Conservation (phyloP, 2,797 vertebrate species). For the Protonibea diacanthus region DNA sequence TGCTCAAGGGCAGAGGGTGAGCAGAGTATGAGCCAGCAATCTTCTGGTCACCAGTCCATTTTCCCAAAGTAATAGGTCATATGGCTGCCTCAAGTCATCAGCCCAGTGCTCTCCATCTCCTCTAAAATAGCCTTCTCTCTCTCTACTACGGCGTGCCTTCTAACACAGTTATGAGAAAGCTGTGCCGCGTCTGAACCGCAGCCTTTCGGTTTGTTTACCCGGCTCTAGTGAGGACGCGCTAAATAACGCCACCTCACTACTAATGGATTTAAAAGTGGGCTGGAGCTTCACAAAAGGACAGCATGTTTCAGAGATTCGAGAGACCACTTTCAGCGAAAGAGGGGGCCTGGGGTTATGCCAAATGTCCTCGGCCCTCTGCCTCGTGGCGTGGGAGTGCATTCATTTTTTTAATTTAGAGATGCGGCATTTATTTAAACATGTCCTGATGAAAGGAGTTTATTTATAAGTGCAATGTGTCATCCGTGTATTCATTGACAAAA, state of each 20-base stretch:
- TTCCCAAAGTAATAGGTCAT: slow-evolving; percentile 83
- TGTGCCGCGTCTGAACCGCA: slow-evolving; percentile 41
- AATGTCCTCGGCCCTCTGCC: slow-evolving; percentile 36
- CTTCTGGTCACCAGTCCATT: slow-evolving; percentile 84
- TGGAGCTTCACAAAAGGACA: slow-evolving; percentile 69
- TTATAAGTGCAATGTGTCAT: slow-evolving; percentile 49
- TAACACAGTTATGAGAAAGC: slow-evolving; percentile 65
- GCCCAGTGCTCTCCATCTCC: slow-evolving; percentile 58
- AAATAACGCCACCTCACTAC: slow-evolving; percentile 73
- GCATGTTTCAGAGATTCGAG: slow-evolving; percentile 62
- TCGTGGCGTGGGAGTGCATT: slow-evolving; percentile 39
- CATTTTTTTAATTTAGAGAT: slow-evolving; percentile 44
- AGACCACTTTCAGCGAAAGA: slow-evolving; percentile 53
- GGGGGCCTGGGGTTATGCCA: slow-evolving; percentile 47
- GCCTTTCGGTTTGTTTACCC: slow-evolving; percentile 66
- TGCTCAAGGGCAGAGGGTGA: slow-evolving; percentile 81
- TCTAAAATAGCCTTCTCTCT: slow-evolving; percentile 66
- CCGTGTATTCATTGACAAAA: slow-evolving; percentile 45
- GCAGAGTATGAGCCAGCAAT: slow-evolving; percentile 83
- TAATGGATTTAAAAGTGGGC: slow-evolving; percentile 77
- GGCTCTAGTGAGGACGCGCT: slow-evolving; percentile 54
- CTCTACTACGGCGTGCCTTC: slow-evolving; percentile 52
- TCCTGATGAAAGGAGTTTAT: slow-evolving; percentile 33
- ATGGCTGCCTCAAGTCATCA: slow-evolving; percentile 76
- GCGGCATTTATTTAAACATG: slow-evolving; percentile 24